phyloP scores from a whole-genome alignment of 2,113 vertebrate species.

The Acanthochromis polyacanthus region DNA sequence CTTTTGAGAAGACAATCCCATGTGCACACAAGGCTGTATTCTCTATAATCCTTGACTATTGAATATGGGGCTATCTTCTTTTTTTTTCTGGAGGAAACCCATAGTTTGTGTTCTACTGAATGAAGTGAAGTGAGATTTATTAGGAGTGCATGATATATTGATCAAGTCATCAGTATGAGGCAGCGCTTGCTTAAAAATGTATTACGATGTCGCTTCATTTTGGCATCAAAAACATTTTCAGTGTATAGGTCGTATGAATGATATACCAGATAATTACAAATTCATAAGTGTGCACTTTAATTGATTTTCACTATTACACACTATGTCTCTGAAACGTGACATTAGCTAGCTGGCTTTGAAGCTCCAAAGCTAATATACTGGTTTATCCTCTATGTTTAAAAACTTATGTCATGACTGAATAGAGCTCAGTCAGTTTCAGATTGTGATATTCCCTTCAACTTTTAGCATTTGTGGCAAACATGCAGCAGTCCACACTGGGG shows the following conservation, averaged over 20 bases:
- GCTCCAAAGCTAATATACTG: neutral
- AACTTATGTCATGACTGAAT: constrained; percentile 16
- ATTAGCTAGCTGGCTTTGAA: neutral
- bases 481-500: neutral
- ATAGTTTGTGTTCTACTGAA: constrained; percentile 49
- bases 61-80: constrained; percentile 65
- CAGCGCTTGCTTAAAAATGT: neutral
- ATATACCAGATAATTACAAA: neutral
- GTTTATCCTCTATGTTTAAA: neutral
- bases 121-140: constrained; percentile 52
- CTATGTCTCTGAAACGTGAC: neutral
- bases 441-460: neutral
- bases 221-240: neutral
- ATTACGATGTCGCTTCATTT: neutral
- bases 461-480: neutral
- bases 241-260: neutral
- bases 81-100: constrained; percentile 13
- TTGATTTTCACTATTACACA: neutral
- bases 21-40: constrained; percentile 76
- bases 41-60: constrained; percentile 76
- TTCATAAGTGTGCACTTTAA: neutral
- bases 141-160: constrained; percentile 46
- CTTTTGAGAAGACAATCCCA: constrained; percentile 80
- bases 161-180: constrained; percentile 35
- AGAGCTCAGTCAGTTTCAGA: neutral